Percentiles rank a stretch among this genome's conserved stretches.
These are phyloP conservation scores for Blennius ocellaris DNA, from an alignment of 2,113 vertebrate genomes.

Conservation along the genomic window DNA sequence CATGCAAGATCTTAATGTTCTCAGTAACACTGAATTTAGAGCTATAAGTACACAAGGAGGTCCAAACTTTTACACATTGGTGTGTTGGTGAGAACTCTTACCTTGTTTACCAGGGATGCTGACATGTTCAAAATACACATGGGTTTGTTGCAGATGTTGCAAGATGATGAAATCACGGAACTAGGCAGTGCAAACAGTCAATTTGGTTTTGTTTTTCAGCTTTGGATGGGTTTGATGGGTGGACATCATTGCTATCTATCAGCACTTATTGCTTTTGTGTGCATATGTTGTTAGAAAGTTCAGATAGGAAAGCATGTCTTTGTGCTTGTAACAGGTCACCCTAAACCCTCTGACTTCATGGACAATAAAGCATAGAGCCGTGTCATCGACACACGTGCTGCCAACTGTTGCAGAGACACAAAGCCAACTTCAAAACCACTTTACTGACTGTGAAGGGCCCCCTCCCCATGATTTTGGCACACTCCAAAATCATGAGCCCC, in stretches of 20 bases:
- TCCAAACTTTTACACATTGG: conserved; percentile 7
- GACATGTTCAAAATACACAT: conserved; percentile 26
- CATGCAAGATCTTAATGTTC: conserved; percentile 24
- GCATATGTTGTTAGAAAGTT: conserved; percentile 7
- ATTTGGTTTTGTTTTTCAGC: conserved; percentile 9
- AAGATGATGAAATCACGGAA: conserved; percentile 70
- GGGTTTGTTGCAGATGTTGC: conserved; percentile 48
- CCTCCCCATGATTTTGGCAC: conserved; percentile 69
- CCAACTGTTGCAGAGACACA: conserved; percentile 93
- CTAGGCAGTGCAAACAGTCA: conserved; percentile 30
- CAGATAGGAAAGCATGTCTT: conserved; percentile 38
- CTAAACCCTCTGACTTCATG: conserved; percentile 61
- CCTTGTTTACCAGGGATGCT: conserved; percentile 24
- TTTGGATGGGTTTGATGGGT: not conserved
- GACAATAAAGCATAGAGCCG: conserved; percentile 74
- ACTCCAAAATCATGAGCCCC: conserved; percentile 72
- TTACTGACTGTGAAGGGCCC: conserved; percentile 64
- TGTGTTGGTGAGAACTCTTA: conserved; percentile 23
- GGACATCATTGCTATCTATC: too few species aligned
- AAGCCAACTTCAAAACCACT: conserved; percentile 78
- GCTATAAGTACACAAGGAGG: conserved; percentile 16
- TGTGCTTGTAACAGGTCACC: conserved; percentile 50
- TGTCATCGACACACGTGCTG: conserved; percentile 89
- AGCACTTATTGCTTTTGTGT: not conserved
- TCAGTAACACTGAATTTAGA: conserved; percentile 44